Base-by-base conservation (phyloP, 2,888 invertebrate species). In the Proisotoma minuta region DNA sequence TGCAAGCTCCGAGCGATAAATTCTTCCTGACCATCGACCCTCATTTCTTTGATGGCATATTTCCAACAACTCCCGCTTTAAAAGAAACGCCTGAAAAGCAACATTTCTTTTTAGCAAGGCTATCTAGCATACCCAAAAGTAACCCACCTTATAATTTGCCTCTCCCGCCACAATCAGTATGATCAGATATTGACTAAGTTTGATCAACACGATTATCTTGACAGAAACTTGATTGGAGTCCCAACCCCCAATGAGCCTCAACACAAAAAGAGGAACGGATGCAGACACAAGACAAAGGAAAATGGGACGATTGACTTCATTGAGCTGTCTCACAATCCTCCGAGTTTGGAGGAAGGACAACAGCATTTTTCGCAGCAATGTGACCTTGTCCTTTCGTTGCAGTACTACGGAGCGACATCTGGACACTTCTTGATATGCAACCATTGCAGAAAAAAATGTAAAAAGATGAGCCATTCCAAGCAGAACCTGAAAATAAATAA, bases 131-230 rank as follows among this genome's bases (percentile, higher is more conserved):
- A 34, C 34, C 15, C 5, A 10, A 5, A 47, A 47, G 47, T n/a
- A n/a, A 8, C 10, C n/a, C 12, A 51, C 51, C 28, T 51, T 51
- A n/a, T 51, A n/a, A 51, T 51, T 26, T n/a, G 28, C 51, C 28
- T 51, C 51, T 27, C 27, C 51, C 12, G 51, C 24, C 22, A 51
- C 28, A n/a, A 20, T n/a, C 4, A 51, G 15, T 15, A 27, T 24
- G 4, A 27, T n/a, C 8, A 51, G 28, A 27, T 24, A 27, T 4
- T 24, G 27, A 4, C 24, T n/a, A 4, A 51, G 27, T n/a, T 51
- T 51, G 8, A 51, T 27, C 2, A 51, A 18, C 4, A 51, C 20
- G 8, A 51, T 51, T 18, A 51, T 4, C 27, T 51, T 24, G 15
- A 51, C n/a, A 10, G 26, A 26, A 12, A 24, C 5, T n/a, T 27